Conservation (phyloP, 2,797 vertebrate genomes). For the Halcyon smyrnensis region DNA sequence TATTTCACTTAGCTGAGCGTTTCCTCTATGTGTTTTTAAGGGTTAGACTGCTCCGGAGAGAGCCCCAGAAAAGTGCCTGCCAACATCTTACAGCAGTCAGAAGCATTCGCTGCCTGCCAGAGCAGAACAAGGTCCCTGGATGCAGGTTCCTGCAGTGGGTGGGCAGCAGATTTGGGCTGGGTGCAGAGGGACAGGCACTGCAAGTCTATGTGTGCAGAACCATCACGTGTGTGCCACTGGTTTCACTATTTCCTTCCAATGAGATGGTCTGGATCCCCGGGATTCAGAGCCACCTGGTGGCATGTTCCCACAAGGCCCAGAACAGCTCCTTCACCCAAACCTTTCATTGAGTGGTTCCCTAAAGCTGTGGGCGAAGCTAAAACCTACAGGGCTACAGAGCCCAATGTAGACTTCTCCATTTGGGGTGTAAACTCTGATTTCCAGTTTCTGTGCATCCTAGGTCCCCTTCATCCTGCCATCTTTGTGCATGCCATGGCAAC, state of each 20-base stretch:
- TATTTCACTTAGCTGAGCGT: conserved; percentile 18
- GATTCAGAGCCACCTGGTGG: conserved; percentile 66
- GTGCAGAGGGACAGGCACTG: rapidly evolving
- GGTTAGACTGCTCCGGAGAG: conserved; percentile 3
- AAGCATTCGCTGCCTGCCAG: not conserved
- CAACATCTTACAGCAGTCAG: not conserved
- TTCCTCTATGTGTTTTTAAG: conserved; percentile 53
- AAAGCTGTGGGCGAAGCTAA: not conserved
- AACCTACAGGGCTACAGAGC: not conserved
- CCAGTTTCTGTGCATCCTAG: not conserved
- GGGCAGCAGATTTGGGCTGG: not conserved
- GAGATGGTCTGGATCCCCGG: not conserved
- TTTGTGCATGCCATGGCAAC: not conserved
- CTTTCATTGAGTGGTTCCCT: not conserved
- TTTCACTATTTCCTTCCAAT: not conserved
- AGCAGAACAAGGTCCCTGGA: not conserved
- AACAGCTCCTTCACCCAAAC: not conserved
- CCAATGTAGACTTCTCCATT: not conserved
- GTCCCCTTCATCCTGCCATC: not conserved
- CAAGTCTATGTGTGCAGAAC: not conserved
- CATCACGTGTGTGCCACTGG: not conserved
- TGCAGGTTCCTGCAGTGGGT: not conserved
- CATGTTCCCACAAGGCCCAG: not conserved
- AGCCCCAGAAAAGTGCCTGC: not conserved
- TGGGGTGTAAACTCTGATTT: not conserved